These are phyloP conservation scores for Lepisosteus osseus DNA, from an alignment of 2,113 vertebrate species.

Conservation along the genomic window DNA sequence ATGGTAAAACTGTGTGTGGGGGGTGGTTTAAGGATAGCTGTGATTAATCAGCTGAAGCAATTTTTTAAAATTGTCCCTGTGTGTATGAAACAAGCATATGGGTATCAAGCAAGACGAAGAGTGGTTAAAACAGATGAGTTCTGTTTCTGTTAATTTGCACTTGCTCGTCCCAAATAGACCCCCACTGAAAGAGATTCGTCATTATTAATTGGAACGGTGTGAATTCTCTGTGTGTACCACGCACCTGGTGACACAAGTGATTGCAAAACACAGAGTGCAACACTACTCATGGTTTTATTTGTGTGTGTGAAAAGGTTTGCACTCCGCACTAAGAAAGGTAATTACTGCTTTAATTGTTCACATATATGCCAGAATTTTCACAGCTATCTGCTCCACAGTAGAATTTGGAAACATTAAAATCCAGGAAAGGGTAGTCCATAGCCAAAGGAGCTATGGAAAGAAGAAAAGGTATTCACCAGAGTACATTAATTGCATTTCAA, in stretches of 20 bases:
- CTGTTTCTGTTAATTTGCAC: slow-evolving; percentile 40
- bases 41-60: background rate
- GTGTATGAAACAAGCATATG: slow-evolving; percentile 19
- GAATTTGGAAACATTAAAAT: too few relatives aligned
- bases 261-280: background rate
- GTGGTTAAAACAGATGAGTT: slow-evolving; percentile 34
- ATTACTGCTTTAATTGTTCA: too few relatives aligned
- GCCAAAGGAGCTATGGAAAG: too few relatives aligned
- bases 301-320: too few relatives aligned
- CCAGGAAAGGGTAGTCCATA: too few relatives aligned
- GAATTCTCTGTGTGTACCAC: slow-evolving; percentile 23
- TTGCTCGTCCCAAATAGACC: slow-evolving; percentile 44
- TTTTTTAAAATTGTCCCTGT: background rate
- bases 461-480: too few relatives aligned
- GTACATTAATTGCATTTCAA: too few relatives aligned
- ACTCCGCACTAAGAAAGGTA: too few relatives aligned
- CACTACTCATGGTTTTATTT: background rate
- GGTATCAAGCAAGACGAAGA: slow-evolving; percentile 37
- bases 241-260: slow-evolving; percentile 21
- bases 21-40: background rate
- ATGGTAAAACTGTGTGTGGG: background rate
- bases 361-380: too few relatives aligned
- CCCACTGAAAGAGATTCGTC: slow-evolving; percentile 52
- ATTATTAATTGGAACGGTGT: slow-evolving; percentile 56
- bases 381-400: too few relatives aligned